phyloP scores from a whole-genome alignment of 2,113 vertebrate genomes.

The Glaucomys volans region DNA sequence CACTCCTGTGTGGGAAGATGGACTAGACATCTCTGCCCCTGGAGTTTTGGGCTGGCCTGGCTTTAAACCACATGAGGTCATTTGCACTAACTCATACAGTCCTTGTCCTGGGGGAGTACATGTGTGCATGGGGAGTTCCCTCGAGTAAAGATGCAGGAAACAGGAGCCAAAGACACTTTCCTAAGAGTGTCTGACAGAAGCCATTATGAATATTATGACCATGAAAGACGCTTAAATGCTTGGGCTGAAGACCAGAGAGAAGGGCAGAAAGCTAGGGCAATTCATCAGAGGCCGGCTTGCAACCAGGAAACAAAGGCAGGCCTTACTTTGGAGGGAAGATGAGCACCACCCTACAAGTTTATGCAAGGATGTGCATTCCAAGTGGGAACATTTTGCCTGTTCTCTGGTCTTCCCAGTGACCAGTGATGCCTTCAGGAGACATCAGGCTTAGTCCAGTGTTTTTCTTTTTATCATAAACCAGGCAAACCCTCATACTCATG shows the following conservation, averaged over 20 bases:
- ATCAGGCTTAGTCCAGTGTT: not conserved
- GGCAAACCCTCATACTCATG: not conserved
- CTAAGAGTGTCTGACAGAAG: not conserved
- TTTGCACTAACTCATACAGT: not conserved
- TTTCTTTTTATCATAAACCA: not conserved
- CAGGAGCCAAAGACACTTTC: conserved; percentile 9
- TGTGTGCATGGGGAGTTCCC: not conserved
- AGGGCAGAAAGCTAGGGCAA: not conserved
- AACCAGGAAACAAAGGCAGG: not conserved
- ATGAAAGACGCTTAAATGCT: not conserved
- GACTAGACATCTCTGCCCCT: not conserved
- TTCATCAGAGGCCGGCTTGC: not conserved
- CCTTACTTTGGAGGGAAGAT: not conserved
- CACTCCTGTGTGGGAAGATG: not conserved
- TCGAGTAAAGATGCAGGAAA: conserved; percentile 25
- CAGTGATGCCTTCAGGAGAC: not conserved
- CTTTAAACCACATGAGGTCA: not conserved
- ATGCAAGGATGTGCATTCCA: not conserved
- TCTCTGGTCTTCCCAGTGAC: not conserved
- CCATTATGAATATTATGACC: not conserved
- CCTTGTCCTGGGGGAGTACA: not conserved
- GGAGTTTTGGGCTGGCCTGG: not conserved
- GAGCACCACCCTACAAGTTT: not conserved
- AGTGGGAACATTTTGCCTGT: not conserved
- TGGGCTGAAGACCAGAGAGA: not conserved